Evolutionary conservation across 2,797 vertebrate species (phyloP), one percentile per base, ranked within the genome.

Genomic region (Sebastes variabilis): DNA sequence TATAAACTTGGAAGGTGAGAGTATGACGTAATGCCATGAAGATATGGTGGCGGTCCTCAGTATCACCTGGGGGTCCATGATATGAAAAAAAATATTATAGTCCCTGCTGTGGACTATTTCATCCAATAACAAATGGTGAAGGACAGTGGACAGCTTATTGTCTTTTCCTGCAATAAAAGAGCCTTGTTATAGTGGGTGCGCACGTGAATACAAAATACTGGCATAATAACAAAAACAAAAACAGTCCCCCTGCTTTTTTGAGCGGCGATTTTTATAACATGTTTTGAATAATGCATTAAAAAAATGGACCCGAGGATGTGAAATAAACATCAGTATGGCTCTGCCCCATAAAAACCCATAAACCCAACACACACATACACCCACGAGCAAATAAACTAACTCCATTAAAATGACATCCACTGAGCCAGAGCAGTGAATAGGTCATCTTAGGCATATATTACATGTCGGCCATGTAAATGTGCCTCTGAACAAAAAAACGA

Each of bases 201-300:
- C 25, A 73, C 64, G 75, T 55, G 36, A 88, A 89, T 77, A 79
- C 52, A 66, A 84, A 73, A 82, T 73, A 18, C 65, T 67, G 72
- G 34, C 42, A 66, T 12, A 69, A 80, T 82, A 78, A 85, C 69
- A 78, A 89, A 85, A 85, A 75, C 75, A 70, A 72, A 87, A 87
- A 79, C 72, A 80, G 36, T 46, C 66, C 32, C 30, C 6, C 24
- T 75, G 60, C 25, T 80, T 86, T 85, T 86, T 75, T 70, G 64
- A 83, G 73, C 32, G 61, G 42, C 77, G 79, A 76, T 71, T 86
- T 85, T 86, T 74, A 88, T 81, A 74, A 66, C 67, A 76, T n/a
- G 54, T 83, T 81, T 65, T 93, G 86, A 93, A 94, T 93, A 90
- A 92, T 93, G 83, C 75, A 91, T 92, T 80, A 73, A 87, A 85